A percentile compares a stretch with the other conserved stretches of the same genome.
phyloP scores from a whole-genome alignment of 1,140 invertebrate genomes.

The Bombus waltoni region DNA sequence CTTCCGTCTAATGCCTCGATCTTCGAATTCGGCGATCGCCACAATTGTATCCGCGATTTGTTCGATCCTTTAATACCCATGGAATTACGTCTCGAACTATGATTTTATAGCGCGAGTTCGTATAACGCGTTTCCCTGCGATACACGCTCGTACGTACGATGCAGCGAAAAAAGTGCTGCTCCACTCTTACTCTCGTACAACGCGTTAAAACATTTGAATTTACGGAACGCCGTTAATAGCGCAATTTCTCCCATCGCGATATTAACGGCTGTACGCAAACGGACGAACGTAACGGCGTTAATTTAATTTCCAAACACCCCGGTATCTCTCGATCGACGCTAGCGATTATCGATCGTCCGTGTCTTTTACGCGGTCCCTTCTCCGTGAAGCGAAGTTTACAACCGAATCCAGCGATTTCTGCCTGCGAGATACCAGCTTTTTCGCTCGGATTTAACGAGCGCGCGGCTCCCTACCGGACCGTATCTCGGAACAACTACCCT shows the following conservation, averaged over 20 bases:
- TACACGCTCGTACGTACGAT: too few species aligned
- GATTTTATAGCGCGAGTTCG: too few species aligned
- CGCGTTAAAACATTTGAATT: not conserved
- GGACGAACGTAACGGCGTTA: not conserved
- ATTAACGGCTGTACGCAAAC: not conserved
- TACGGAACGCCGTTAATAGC: not conserved
- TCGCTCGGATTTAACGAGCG: conserved; percentile 25
- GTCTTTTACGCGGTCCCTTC: not conserved
- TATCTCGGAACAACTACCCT: conserved; percentile 18
- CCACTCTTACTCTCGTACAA: too few species aligned
- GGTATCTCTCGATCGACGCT: conserved; percentile 1
- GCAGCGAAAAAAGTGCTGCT: too few species aligned
- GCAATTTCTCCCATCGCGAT: not conserved
- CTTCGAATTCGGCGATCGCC: not conserved
- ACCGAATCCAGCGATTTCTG: not conserved
- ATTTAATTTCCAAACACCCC: not conserved
- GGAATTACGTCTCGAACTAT: too few species aligned
- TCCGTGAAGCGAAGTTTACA: not conserved
- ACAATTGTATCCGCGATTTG: too few species aligned
- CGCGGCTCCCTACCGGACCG: not conserved
- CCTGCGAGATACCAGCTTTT: conserved; percentile 19
- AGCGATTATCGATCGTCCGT: conserved; percentile 27
- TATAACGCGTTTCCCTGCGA: too few species aligned
- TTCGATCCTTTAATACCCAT: too few species aligned
- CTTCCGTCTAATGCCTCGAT: conserved; percentile 34